phyloP scores from a whole-genome alignment of 1,140 invertebrate species.

The Drosophila kurseongensis region DNA sequence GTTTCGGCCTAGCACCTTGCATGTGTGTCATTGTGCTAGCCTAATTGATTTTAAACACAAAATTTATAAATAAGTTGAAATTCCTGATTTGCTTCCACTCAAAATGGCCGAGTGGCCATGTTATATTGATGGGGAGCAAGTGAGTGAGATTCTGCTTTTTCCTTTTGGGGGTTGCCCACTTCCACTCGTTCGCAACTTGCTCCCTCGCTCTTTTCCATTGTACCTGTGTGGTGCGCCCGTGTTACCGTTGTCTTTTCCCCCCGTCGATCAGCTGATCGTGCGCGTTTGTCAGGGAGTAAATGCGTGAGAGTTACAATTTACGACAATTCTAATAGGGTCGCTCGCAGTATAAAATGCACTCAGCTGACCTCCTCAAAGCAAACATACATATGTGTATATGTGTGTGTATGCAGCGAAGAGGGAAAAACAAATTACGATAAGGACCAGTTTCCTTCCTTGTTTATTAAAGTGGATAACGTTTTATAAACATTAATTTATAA shows the following conservation, averaged over 20 bases:
- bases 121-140: constrained; percentile 1
- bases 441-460: neutral
- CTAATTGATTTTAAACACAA: constrained; percentile 28
- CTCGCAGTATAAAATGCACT: constrained; percentile 6
- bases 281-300: constrained; percentile 13
- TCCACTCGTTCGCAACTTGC: constrained; percentile 4
- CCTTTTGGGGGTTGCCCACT: constrained; percentile 19
- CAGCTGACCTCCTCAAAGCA: constrained; percentile 32
- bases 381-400: constrained; percentile 1
- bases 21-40: constrained; percentile 12
- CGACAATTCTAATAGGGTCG: constrained; percentile 32
- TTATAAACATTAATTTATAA: no score
- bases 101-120: constrained; percentile 50
- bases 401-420: neutral
- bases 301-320: constrained; percentile 13
- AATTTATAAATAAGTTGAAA: constrained; percentile 31
- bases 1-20: neutral
- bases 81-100: constrained; percentile 48
- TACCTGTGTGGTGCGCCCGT: constrained; percentile 43
- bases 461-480: no score
- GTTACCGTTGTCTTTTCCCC: constrained; percentile 17
- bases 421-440: neutral
- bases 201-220: constrained; percentile 12
- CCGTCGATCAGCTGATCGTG: constrained; percentile 66
- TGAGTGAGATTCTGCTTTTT: constrained; percentile 12